These are phyloP conservation scores for Melanargia galathea DNA, from an alignment of 2,888 invertebrate genomes.

Conservation along the genomic window DNA sequence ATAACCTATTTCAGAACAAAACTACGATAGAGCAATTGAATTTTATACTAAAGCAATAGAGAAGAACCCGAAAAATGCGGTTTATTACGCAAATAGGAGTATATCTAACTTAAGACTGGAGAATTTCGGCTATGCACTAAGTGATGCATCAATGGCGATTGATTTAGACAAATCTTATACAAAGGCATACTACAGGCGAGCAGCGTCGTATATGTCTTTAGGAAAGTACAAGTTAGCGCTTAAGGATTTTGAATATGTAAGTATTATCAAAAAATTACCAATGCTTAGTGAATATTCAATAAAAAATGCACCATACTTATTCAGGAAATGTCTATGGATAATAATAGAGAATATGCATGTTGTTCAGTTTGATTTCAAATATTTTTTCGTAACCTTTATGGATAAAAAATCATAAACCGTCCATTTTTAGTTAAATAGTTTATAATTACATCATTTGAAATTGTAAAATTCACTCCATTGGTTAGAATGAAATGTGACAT, in stretches of 20 bases:
- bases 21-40: slow-evolving; percentile 94
- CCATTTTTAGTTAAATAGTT: too few species aligned
- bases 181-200: slow-evolving; percentile 98
- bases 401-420: too few species aligned
- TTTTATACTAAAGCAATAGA: slow-evolving; percentile 94
- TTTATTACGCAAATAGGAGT: slow-evolving; percentile 97
- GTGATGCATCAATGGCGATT: slow-evolving; percentile 95
- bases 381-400: too few species aligned
- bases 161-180: slow-evolving; percentile 94
- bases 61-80: slow-evolving; percentile 90
- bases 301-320: neutral
- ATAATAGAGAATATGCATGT: neutral
- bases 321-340: neutral
- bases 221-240: slow-evolving; percentile 98
- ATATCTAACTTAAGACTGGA: slow-evolving; percentile 97
- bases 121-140: slow-evolving; percentile 96
- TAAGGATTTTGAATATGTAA: slow-evolving; percentile 97
- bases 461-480: too few species aligned
- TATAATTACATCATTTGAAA: too few species aligned
- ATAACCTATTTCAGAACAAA: slow-evolving; percentile 86
- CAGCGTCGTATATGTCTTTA: slow-evolving; percentile 97
- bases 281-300: too few species aligned
- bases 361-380: too few species aligned
- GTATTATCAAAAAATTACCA: slow-evolving; percentile 50
- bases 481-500: too few species aligned